phyloP scores from a whole-genome alignment of 2,113 vertebrate species.

The Protobothrops flavoviridis region DNA sequence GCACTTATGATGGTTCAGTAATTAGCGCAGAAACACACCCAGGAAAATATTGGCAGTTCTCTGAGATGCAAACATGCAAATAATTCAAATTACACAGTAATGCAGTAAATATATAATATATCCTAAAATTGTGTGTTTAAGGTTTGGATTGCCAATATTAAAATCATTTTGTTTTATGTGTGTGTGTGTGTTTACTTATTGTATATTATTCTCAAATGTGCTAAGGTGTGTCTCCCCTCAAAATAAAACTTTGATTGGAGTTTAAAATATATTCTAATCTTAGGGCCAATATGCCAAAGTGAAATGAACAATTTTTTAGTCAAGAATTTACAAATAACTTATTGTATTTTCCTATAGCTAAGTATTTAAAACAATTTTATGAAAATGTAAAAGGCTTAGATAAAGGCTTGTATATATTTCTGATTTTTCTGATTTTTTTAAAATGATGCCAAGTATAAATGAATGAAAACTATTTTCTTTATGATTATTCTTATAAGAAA shows the following conservation, averaged over 20 bases:
- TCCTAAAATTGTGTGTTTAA: slow-evolving; percentile 49
- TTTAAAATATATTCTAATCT: slow-evolving; percentile 58
- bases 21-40: slow-evolving; percentile 30
- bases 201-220: slow-evolving; percentile 55
- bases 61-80: slow-evolving; percentile 38
- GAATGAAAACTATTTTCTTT: slow-evolving; percentile 17
- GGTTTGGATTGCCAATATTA: slow-evolving; percentile 34
- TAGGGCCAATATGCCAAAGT: slow-evolving; percentile 58
- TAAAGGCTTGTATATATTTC: slow-evolving; percentile 49
- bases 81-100: slow-evolving; percentile 34
- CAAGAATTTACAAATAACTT: slow-evolving; percentile 52
- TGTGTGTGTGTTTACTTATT: neutral
- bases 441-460: slow-evolving; percentile 10
- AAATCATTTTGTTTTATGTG: slow-evolving; percentile 19
- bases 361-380: slow-evolving; percentile 40
- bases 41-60: slow-evolving; percentile 11
- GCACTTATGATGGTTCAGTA: slow-evolving; percentile 26
- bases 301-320: slow-evolving; percentile 52
- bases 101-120: slow-evolving; percentile 56
- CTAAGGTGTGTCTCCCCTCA: slow-evolving; percentile 25
- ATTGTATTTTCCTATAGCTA: slow-evolving; percentile 55
- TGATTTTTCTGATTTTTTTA: neutral
- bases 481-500: slow-evolving; percentile 24
- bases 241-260: slow-evolving; percentile 15
- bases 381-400: slow-evolving; percentile 32